phyloP scores from a whole-genome alignment of 2,113 vertebrate genomes.

The Sciurus niger region DNA sequence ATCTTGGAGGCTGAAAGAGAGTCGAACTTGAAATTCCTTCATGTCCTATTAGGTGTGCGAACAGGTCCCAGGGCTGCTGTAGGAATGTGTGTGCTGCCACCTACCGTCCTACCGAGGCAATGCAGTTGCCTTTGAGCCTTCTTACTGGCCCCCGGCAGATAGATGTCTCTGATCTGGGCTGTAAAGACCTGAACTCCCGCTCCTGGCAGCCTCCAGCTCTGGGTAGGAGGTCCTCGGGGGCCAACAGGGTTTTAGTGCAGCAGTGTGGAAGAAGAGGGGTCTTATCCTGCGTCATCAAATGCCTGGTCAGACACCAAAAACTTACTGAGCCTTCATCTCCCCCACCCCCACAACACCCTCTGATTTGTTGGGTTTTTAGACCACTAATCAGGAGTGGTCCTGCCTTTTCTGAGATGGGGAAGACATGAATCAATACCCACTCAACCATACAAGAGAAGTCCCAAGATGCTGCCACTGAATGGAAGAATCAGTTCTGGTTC shows the following conservation, averaged over 20 bases:
- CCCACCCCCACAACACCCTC: neutral
- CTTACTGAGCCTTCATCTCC: neutral
- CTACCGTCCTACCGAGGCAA: neutral
- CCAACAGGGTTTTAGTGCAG: neutral
- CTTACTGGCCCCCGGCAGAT: accelerated
- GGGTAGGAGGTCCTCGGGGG: neutral
- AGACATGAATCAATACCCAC: neutral
- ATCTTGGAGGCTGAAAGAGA: neutral
- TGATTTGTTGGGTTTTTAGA: neutral
- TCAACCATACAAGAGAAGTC: neutral
- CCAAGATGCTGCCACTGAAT: neutral
- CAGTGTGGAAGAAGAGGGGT: neutral
- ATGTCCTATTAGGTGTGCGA: accelerated
- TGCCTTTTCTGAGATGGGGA: neutral
- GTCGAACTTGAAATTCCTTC: neutral
- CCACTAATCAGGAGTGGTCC: neutral
- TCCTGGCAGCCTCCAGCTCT: neutral
- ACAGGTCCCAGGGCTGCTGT: neutral
- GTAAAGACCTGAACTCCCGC: too few relatives aligned
- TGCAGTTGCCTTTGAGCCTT: neutral
- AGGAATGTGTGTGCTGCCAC: conserved; percentile 60
- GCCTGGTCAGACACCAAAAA: conserved; percentile 17
- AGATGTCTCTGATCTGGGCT: too few relatives aligned
- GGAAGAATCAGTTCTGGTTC: neutral
- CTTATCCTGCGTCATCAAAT: neutral